These are phyloP conservation scores for Stenchaetothrips biformis DNA, from an alignment of 2,888 invertebrate genomes.

Conservation along the genomic window DNA sequence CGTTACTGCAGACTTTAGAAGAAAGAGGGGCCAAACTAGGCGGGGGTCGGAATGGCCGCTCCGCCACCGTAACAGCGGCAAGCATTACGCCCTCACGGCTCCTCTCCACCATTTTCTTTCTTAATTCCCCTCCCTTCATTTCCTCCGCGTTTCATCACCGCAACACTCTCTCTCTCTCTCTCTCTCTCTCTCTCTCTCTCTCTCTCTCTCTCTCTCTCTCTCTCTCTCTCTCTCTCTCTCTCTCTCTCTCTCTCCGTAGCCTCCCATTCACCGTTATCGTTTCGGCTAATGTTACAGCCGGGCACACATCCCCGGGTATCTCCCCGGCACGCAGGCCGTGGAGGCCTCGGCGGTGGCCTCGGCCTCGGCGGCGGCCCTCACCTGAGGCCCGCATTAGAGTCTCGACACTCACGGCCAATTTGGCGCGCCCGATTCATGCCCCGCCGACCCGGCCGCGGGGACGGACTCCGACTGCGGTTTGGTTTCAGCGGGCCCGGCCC, in stretches of 20 bases:
- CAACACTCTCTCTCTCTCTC: neutral
- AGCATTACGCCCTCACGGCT: neutral
- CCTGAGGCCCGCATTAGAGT: no score
- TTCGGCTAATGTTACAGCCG: conserved; percentile 1
- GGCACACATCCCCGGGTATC: neutral
- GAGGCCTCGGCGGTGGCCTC: no score
- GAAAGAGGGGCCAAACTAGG: neutral
- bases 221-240: no score
- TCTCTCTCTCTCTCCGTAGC: neutral
- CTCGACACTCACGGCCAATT: no score
- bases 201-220: neutral
- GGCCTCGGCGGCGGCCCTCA: no score
- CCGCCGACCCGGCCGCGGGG: neutral
- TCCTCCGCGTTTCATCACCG: conserved; percentile 17
- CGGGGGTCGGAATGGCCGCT: neutral
- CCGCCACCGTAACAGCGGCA: neutral
- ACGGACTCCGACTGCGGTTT: no score
- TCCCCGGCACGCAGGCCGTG: no score
- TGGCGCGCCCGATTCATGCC: neutral
- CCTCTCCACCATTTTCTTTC: conserved; percentile 1
- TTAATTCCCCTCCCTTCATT: conserved; percentile 17
- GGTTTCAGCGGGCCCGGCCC: neutral
- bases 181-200: neutral
- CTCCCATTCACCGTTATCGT: conserved; percentile 10
- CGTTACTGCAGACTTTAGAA: neutral